phyloP scores from a whole-genome alignment of 1,140 invertebrate species.

The Frieseomelitta varia region DNA sequence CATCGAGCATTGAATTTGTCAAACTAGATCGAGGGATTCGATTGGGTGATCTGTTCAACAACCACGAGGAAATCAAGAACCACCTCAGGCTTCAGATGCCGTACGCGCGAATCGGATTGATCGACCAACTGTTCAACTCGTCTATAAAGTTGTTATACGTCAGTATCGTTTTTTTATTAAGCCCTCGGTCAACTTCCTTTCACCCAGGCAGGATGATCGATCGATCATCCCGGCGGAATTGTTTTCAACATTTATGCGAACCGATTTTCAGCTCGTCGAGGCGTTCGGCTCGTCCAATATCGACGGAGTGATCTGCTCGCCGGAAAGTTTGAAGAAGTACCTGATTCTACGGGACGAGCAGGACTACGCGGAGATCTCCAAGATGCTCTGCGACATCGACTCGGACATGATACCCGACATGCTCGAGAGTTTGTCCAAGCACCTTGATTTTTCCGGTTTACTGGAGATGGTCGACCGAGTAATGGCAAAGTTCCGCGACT shows the following conservation, averaged over 20 bases:
- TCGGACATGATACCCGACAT: constrained; percentile 72
- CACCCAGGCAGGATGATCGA: no score
- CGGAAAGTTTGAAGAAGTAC: constrained; percentile 74
- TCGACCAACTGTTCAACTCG: constrained; percentile 80
- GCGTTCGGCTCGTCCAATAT: constrained; percentile 75
- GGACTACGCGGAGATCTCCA: constrained; percentile 69
- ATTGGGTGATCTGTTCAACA: constrained; percentile 82
- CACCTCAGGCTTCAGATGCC: constrained; percentile 76
- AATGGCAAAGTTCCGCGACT: constrained; percentile 75
- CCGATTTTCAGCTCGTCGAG: constrained; percentile 70
- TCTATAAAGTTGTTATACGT: constrained; percentile 83
- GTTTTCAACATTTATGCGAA: constrained; percentile 2
- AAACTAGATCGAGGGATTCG: constrained; percentile 81
- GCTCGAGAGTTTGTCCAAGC: constrained; percentile 71
- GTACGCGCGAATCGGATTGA: constrained; percentile 72
- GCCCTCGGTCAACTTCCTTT: background rate
- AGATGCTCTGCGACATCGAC: constrained; percentile 73
- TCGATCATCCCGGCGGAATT: background rate
- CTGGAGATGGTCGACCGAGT: constrained; percentile 72
- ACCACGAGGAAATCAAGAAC: constrained; percentile 79
- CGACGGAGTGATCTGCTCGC: constrained; percentile 72
- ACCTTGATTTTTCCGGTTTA: constrained; percentile 74
- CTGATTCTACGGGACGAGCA: constrained; percentile 69
- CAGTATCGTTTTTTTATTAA: constrained; percentile 67
- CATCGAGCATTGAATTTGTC: constrained; percentile 28